phyloP scores from a whole-genome alignment of 2,888 invertebrate genomes.

The Chromoteleia sp. region DNA sequence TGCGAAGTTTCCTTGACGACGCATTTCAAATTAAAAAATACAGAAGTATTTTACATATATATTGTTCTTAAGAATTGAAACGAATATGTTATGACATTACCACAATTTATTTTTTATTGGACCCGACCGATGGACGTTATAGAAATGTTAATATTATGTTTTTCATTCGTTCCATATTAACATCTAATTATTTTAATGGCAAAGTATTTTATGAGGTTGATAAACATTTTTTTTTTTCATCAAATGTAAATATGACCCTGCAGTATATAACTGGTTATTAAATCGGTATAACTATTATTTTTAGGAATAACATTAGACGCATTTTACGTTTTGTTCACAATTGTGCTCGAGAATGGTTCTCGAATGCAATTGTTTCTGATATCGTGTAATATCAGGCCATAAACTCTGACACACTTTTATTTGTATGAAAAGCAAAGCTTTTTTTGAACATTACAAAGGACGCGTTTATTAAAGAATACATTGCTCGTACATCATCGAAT shows the following conservation, averaged over 20 bases:
- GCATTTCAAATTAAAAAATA: constrained; percentile 64
- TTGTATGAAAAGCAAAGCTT: constrained; percentile 15
- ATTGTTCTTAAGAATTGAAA: constrained; percentile 61
- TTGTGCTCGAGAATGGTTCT: neutral
- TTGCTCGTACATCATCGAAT: constrained; percentile 7
- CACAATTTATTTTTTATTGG: constrained; percentile 58
- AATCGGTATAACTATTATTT: constrained; percentile 45
- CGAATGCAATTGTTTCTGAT: neutral
- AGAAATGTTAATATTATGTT: constrained; percentile 63
- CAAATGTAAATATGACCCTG: constrained; percentile 16
- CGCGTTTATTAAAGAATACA: constrained; percentile 8
- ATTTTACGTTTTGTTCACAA: constrained; percentile 1
- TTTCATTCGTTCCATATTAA: constrained; percentile 50
- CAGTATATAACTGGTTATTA: constrained; percentile 33
- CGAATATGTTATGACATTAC: constrained; percentile 59
- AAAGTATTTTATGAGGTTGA: constrained; percentile 50
- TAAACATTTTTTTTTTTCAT: constrained; percentile 19
- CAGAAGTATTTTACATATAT: constrained; percentile 63
- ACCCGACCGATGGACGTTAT: constrained; percentile 48
- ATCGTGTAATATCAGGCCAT: constrained; percentile 4
- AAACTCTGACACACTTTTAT: constrained; percentile 38
- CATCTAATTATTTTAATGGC: constrained; percentile 59
- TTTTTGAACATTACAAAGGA: constrained; percentile 26
- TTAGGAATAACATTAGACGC: constrained; percentile 23
- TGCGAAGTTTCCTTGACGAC: constrained; percentile 59